Percentiles rank a stretch among this genome's conserved stretches.
phyloP scores from a whole-genome alignment of 2,888 invertebrate genomes.

The Mythimna impura region DNA sequence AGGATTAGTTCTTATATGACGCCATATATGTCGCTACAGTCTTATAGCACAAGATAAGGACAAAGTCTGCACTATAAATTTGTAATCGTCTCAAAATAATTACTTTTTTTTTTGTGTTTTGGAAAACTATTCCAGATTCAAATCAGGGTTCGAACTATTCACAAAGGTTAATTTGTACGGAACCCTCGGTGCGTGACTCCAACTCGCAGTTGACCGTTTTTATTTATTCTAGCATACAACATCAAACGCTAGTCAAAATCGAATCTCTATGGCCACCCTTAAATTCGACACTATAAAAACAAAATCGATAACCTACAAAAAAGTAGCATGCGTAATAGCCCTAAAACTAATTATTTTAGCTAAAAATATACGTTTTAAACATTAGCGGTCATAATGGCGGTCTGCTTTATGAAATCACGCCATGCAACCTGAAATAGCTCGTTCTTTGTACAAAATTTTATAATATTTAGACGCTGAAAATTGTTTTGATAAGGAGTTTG shows the following conservation, averaged over 20 bases:
- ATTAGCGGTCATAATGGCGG: conserved; percentile 46
- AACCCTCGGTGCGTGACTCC: too few species aligned
- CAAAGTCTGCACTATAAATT: too few species aligned
- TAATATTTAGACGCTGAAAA: conserved; percentile 27
- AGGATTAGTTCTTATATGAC: too few species aligned
- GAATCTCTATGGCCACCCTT: not conserved
- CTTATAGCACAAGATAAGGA: too few species aligned
- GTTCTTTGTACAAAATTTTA: conserved; percentile 49
- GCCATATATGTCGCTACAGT: too few species aligned
- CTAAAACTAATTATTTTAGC: conserved; percentile 55
- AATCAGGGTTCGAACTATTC: too few species aligned
- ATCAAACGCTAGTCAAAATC: not conserved
- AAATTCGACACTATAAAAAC: not conserved
- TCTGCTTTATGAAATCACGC: conserved; percentile 58
- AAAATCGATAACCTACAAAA: conserved; percentile 29
- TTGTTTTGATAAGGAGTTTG: conserved; percentile 13
- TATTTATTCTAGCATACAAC: too few species aligned
- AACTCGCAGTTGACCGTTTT: too few species aligned
- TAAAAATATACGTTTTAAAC: conserved; percentile 64
- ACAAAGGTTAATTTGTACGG: too few species aligned
- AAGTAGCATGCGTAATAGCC: conserved; percentile 38
- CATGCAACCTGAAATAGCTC: conserved; percentile 53
- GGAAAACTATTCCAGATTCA: too few species aligned
- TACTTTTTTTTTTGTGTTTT: too few species aligned
- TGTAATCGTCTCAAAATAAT: too few species aligned